A percentile compares a stretch with the other conserved stretches of the same genome.
Evolutionary conservation across 2,797 vertebrate species (phyloP).

Genomic region (Erethizon dorsatum): DNA sequence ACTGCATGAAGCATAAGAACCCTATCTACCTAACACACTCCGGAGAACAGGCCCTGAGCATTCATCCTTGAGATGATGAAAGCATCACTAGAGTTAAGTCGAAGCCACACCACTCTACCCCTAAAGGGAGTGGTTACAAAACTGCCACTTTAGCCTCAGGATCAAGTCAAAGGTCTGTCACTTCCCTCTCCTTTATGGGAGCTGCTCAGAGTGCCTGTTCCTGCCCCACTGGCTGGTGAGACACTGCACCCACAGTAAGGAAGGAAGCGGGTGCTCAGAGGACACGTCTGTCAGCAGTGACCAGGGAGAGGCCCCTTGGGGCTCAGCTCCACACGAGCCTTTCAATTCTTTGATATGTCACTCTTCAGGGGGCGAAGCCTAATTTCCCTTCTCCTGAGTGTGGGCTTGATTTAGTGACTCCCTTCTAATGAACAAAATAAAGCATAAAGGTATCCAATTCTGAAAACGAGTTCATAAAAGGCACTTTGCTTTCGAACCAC

Average conservation of each 20-base stretch:
- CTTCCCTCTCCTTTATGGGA: slow-evolving; percentile 20
- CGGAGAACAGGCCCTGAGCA: neutral
- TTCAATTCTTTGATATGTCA: neutral
- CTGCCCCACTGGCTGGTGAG: neutral
- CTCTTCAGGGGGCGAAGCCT: neutral
- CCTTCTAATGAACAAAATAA: slow-evolving; percentile 48
- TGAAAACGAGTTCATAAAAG: slow-evolving; percentile 25
- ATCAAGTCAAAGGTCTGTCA: slow-evolving; percentile 8
- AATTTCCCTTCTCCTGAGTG: slow-evolving; percentile 13
- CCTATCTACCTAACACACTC: neutral
- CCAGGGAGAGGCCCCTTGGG: neutral
- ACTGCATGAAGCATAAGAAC: neutral
- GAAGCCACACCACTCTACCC: neutral
- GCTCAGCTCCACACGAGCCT: neutral
- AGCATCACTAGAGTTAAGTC: neutral
- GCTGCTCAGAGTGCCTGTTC: neutral
- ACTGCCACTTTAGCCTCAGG: neutral
- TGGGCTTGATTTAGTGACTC: neutral
- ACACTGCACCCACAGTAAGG: neutral
- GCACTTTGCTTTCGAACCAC: neutral
- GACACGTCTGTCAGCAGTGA: neutral
- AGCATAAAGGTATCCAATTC: slow-evolving; percentile 12
- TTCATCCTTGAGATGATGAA: neutral
- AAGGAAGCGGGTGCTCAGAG: neutral
- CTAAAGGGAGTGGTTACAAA: neutral